A percentile compares a stretch with the other conserved stretches of the same genome.
Evolutionary conservation across 2,113 vertebrate species (phyloP).

Genomic region (Piaya cayana): DNA sequence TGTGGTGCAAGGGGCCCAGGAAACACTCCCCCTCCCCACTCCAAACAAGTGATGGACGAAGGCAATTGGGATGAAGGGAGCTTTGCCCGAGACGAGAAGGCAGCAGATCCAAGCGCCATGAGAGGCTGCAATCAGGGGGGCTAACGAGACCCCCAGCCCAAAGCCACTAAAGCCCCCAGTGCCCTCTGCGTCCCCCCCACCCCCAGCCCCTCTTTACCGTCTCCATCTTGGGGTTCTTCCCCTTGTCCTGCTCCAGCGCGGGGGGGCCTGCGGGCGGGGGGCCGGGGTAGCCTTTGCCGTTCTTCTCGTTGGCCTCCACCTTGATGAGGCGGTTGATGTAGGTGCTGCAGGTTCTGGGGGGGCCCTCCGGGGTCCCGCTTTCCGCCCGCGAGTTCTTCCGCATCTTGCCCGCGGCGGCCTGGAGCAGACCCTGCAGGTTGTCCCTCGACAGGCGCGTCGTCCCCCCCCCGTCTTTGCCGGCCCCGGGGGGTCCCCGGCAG

Average conservation of each 20-base stretch:
- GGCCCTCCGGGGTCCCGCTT: slow-evolving; percentile 74
- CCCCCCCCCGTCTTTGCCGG: slow-evolving; percentile 74
- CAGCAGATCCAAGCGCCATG: background rate
- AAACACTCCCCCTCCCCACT: too few relatives aligned
- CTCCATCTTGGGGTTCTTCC: slow-evolving; percentile 73
- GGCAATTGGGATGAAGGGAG: background rate
- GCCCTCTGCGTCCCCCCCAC: fast-evolving
- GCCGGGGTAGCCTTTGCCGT: slow-evolving; percentile 69
- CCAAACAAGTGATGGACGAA: background rate
- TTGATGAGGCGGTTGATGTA: slow-evolving; percentile 96
- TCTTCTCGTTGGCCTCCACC: slow-evolving; percentile 89
- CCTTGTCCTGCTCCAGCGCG: slow-evolving; percentile 77
- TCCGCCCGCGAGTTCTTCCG: slow-evolving; percentile 86
- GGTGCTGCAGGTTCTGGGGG: slow-evolving; percentile 75
- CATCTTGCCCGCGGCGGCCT: slow-evolving; percentile 81
- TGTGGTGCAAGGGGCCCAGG: fast-evolving
- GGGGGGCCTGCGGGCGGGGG: background rate
- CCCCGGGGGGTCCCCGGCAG: background rate
- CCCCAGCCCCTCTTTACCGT: slow-evolving; percentile 76
- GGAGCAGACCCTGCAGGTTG: slow-evolving; percentile 80
- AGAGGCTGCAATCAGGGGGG: background rate
- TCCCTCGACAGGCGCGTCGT: slow-evolving; percentile 82
- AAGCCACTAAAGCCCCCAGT: background rate
- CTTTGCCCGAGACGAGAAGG: background rate
- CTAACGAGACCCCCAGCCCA: background rate